Evolutionary conservation across 2,797 vertebrate genomes (phyloP).

Genomic region (Coranthus polyacanthus): DNA sequence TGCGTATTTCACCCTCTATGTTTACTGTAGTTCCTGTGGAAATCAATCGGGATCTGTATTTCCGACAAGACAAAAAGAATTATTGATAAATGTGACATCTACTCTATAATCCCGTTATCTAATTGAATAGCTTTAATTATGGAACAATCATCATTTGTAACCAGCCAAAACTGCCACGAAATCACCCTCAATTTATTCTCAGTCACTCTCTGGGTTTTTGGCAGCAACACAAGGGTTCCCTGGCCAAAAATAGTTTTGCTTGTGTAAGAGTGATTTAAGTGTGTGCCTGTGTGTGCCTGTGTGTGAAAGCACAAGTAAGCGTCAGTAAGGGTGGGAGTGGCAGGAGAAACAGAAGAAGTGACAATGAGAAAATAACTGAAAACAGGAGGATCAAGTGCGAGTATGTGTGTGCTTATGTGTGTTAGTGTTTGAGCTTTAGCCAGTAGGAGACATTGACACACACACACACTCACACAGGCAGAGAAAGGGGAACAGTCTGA

Average conservation of each 20-base stretch:
- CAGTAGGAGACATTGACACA: not conserved
- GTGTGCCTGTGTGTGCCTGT: not conserved
- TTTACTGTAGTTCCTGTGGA: too few species aligned
- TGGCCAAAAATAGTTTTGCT: not conserved
- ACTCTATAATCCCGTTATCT: not conserved
- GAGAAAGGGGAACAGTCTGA: constrained; percentile 37
- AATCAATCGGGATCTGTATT: too few species aligned
- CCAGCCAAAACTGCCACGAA: too few species aligned
- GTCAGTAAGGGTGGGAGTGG: too few species aligned
- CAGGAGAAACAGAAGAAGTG: not conserved
- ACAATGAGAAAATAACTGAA: constrained; percentile 6
- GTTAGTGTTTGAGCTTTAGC: not conserved
- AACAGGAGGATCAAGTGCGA: not conserved
- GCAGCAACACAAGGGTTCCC: constrained; percentile 12
- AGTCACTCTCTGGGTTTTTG: not conserved
- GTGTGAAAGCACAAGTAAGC: not conserved
- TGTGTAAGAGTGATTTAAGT: not conserved
- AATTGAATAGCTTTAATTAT: not conserved
- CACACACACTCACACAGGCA: constrained; percentile 8
- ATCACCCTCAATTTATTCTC: not conserved
- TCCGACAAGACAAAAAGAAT: not conserved
- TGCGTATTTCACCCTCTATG: too few species aligned
- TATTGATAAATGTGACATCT: not conserved
- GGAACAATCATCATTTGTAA: not conserved
- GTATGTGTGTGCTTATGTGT: not conserved